phyloP scores from a whole-genome alignment of 1,140 invertebrate species.

The Cherax destructor region DNA sequence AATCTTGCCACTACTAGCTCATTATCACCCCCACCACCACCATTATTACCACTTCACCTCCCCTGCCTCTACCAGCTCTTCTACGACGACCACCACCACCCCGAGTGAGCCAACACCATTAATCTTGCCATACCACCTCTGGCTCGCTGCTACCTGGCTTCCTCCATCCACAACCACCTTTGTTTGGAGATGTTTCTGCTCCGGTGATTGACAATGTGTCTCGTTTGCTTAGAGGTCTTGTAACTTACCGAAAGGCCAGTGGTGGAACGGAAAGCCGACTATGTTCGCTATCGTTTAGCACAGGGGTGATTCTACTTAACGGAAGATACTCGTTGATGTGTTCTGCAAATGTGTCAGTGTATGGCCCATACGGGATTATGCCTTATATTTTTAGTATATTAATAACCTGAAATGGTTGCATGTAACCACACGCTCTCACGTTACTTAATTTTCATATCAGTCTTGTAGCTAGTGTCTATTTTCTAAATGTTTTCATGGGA shows the following conservation, averaged over 20 bases:
- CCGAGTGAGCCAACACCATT: background rate
- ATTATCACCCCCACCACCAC: background rate
- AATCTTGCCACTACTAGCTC: background rate
- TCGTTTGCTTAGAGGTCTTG: slow-evolving; percentile 49
- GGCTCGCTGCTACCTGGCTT: background rate
- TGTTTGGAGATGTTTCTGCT: slow-evolving; percentile 54
- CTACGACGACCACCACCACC: background rate
- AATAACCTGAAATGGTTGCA: too few relatives aligned
- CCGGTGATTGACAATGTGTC: slow-evolving; percentile 16
- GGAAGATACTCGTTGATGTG: too few relatives aligned
- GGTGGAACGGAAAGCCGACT: slow-evolving; percentile 1
- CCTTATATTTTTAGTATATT: too few relatives aligned
- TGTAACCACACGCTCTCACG: too few relatives aligned
- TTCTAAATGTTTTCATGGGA: too few relatives aligned
- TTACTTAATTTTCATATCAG: too few relatives aligned
- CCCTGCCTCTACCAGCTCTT: background rate
- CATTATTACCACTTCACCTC: background rate
- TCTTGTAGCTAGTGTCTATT: too few relatives aligned
- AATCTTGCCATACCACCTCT: background rate
- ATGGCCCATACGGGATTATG: too few relatives aligned
- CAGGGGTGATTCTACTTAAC: too few relatives aligned
- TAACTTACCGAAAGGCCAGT: slow-evolving; percentile 40
- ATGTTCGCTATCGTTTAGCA: slow-evolving; percentile 15
- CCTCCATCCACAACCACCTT: background rate
- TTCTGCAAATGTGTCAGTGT: too few relatives aligned